Base-by-base conservation (phyloP, 2,888 invertebrate genomes). In the Archaeoteleia sp. region DNA sequence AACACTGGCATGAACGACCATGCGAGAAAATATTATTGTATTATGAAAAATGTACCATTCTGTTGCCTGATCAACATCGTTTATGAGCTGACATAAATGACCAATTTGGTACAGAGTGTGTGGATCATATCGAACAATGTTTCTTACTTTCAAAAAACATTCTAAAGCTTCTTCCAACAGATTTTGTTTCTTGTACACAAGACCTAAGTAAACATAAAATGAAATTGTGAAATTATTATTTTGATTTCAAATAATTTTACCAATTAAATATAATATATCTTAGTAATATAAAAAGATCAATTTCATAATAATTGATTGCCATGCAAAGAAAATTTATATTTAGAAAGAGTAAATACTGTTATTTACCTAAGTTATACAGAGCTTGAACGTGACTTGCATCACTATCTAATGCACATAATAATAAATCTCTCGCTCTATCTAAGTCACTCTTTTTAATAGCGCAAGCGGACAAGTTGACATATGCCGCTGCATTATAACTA, bases 381-480 rank as follows among this genome's bases (percentile, higher is more conserved):
- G 94, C 95, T 86, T 95, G 95, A 23, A 95, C 92, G 81, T 92
- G 94, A 15, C 92, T 91, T 0, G 94, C 90, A 76, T 95, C 94
- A 77, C 91, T 91, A 73, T 92, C 91, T 29, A 96, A 84, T 0
- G 96, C 95, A 71, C 91, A 91, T 53, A 90, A 88, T 74, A 93
- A 91, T 77, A 91, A 90, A 73, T 91, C 90, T 66, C 90, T 88
- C 0, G 95, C 94, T 75, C 90, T 90, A 65, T 91, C 91, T 35
- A 88, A 87, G 68, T 94, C 91, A 14, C 89, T 90, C 76, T 89
- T 90, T 32, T 89, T 88, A 79, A 92, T 91, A 62, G 91, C 89
- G 74, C 94, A 92, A 74, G 95, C 94, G 3, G 95, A 94, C 78
- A 94, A 89, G 87, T 96, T 96, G 1, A 96, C 94, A 76, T 93